A percentile compares a stretch with the other conserved stretches of the same genome.
Evolutionary conservation across 2,797 vertebrate genomes (phyloP).

Genomic region (Fistularia commersonii): DNA sequence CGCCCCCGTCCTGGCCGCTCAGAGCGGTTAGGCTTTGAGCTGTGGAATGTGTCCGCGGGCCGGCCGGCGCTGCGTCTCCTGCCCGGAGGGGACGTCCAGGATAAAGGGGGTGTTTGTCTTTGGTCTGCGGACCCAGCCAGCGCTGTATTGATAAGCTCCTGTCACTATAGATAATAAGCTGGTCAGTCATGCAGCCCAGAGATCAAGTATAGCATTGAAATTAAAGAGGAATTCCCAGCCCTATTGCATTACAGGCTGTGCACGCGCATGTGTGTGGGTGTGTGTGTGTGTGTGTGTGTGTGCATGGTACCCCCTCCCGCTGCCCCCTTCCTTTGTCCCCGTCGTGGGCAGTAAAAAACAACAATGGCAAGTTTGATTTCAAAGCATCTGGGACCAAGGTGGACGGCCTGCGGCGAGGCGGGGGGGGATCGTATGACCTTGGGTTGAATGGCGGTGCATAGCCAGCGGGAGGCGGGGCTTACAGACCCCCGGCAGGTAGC

Average conservation of each 20-base stretch:
- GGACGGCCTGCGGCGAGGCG: conserved; percentile 60
- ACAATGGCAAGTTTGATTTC: conserved; percentile 77
- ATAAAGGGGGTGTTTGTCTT: conserved; percentile 86
- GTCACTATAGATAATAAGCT: conserved; percentile 85
- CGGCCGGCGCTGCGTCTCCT: conserved; percentile 68
- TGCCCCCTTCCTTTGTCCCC: conserved; percentile 67
- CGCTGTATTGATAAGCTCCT: conserved; percentile 76
- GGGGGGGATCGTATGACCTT: conserved; percentile 71
- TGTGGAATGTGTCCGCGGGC: conserved; percentile 60
- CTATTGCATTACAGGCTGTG: conserved; percentile 82
- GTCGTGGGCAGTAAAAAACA: conserved; percentile 76
- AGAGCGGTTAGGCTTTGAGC: too few relatives aligned
- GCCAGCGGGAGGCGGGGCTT: conserved; percentile 50
- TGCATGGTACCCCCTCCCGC: too few relatives aligned
- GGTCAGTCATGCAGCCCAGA: conserved; percentile 87
- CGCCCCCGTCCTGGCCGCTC: too few relatives aligned
- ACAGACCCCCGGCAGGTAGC: conserved; percentile 50
- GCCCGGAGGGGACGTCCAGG: conserved; percentile 53
- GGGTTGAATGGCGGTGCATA: conserved; percentile 65
- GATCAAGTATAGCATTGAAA: conserved; percentile 91
- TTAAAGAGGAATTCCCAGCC: conserved; percentile 84
- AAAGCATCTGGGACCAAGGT: conserved; percentile 66
- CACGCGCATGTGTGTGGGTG: conserved; percentile 32
- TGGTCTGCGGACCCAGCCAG: conserved; percentile 70
- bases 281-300: neutral